Conservation (phyloP, 2,113 vertebrate species). For the Octodon degus region DNA sequence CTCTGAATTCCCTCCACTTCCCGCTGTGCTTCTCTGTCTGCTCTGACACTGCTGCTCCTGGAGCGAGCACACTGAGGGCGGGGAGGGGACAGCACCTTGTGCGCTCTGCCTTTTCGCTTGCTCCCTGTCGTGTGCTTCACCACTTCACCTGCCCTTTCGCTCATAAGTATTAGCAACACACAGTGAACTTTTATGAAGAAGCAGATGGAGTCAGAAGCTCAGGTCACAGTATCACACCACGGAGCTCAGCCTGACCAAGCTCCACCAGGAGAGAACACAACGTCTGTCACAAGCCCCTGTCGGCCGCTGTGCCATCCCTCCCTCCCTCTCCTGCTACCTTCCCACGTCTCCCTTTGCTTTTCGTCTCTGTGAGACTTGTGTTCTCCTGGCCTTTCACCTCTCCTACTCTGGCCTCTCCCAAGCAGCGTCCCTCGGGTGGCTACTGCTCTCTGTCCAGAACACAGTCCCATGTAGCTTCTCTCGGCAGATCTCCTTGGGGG, state of each 20-base stretch:
- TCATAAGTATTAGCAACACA: not conserved
- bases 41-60: not conserved
- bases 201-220: not conserved
- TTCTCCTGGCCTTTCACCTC: not conserved
- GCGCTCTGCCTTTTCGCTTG: not conserved
- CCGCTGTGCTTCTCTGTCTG: accelerated
- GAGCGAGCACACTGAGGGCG: accelerated
- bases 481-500: not conserved
- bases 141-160: no score
- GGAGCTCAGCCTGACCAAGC: not conserved
- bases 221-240: accelerated
- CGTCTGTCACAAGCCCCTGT: accelerated
- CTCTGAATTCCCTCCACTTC: not conserved
- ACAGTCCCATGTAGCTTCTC: accelerated
- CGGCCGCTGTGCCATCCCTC: not conserved
- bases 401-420: not conserved
- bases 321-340: not conserved
- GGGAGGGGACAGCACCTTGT: not conserved
- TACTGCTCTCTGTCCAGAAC: no score
- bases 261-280: accelerated
- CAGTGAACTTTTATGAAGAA: not conserved
- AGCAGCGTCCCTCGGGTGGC: not conserved
- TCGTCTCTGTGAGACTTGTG: not conserved
- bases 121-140: not conserved
- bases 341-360: not conserved